A percentile compares a stretch with the other conserved stretches of the same genome.
phyloP scores from a whole-genome alignment of 2,113 vertebrate genomes.

The Mirza zaza region DNA sequence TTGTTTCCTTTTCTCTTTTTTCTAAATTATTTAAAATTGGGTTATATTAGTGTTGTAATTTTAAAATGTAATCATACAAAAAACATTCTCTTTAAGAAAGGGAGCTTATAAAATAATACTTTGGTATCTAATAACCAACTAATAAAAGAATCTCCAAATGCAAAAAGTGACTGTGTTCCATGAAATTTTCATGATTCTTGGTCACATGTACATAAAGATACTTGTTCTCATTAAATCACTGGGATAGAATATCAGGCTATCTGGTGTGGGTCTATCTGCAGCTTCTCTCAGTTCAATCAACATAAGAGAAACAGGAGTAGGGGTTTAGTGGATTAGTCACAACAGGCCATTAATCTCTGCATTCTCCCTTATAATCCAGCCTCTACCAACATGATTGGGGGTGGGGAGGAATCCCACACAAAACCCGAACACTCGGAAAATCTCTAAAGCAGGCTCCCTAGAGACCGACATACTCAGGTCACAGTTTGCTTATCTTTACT shows the following conservation, averaged over 20 bases:
- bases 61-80: background rate
- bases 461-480: conserved; percentile 63
- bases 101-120: background rate
- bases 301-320: conserved; percentile 78
- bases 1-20: background rate
- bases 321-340: conserved; percentile 85
- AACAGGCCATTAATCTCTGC: conserved; percentile 86
- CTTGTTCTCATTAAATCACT: conserved; percentile 55
- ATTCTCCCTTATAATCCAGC: conserved; percentile 85
- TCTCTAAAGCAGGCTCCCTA: conserved; percentile 68
- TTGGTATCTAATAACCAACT: background rate
- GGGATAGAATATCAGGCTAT: conserved; percentile 27
- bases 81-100: background rate
- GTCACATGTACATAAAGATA: conserved; percentile 30
- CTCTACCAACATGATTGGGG: conserved; percentile 79
- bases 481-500: conserved; percentile 63
- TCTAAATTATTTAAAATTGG: conserved; percentile 8
- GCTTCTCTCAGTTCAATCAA: conserved; percentile 81
- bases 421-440: conserved; percentile 70
- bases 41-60: background rate
- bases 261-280: conserved; percentile 60
- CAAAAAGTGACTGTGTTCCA: background rate
- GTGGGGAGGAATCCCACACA: conserved; percentile 44
- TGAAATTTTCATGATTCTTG: background rate
- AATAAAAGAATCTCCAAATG: background rate